These are phyloP conservation scores for Galaxea fascicularis DNA, from an alignment of 92 coral and sea anemone genomes.

Conservation along the genomic window DNA sequence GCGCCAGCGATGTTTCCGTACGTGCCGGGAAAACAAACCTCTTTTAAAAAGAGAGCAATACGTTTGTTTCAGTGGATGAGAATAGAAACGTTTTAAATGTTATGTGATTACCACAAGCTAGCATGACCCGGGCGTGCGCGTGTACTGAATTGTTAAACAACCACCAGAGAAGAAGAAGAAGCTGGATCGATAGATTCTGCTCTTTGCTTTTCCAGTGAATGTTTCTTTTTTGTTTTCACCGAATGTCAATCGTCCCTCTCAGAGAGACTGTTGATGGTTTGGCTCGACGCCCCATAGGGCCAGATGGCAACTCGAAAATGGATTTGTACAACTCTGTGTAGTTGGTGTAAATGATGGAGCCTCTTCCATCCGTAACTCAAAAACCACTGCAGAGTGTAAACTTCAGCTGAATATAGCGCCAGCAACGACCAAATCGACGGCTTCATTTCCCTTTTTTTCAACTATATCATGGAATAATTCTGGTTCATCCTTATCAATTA, in stretches of 20 bases:
- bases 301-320: background rate
- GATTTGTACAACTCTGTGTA: background rate
- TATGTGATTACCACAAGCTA: background rate
- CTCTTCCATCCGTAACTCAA: background rate
- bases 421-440: background rate
- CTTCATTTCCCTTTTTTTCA: background rate
- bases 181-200: background rate
- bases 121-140: background rate
- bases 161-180: background rate
- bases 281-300: background rate
- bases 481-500: slow-evolving; percentile 21
- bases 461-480: background rate
- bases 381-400: background rate
- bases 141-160: background rate
- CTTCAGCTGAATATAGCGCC: background rate
- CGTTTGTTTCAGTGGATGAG: background rate
- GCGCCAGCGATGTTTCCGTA: background rate
- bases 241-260: background rate
- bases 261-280: too few relatives aligned
- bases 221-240: background rate
- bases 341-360: too few relatives aligned
- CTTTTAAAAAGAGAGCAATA: background rate
- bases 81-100: background rate
- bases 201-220: background rate
- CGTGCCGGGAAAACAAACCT: slow-evolving; percentile 12